These are phyloP conservation scores for Ectemnius continuus DNA, from an alignment of 2,888 invertebrate genomes.

Conservation along the genomic window DNA sequence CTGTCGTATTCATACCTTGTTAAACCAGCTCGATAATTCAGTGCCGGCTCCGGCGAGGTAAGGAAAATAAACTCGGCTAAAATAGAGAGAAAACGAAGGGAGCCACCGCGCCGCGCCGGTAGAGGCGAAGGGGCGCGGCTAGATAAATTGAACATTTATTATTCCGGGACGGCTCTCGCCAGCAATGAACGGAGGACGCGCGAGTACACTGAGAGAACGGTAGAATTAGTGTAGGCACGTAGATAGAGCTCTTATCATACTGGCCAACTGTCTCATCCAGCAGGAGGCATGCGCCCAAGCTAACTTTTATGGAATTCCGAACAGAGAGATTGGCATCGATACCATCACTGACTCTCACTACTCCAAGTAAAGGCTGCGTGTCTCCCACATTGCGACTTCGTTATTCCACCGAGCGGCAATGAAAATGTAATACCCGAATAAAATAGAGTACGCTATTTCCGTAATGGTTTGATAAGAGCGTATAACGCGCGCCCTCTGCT, in stretches of 20 bases:
- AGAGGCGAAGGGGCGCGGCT: constrained; percentile 7
- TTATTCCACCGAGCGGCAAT: too few species aligned
- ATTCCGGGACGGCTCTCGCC: constrained; percentile 7
- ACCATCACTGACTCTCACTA: too few species aligned
- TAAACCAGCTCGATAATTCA: constrained; percentile 27
- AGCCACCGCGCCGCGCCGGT: too few species aligned
- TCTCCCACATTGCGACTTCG: too few species aligned
- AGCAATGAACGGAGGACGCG: constrained; percentile 3
- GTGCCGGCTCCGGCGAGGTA: not conserved
- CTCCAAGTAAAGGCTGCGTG: too few species aligned
- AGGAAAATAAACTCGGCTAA: constrained; percentile 6
- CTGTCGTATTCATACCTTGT: constrained; percentile 28
- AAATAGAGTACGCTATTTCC: too few species aligned
- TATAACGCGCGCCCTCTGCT: too few species aligned
- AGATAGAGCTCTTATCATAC: constrained; percentile 5
- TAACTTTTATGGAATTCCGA: too few species aligned
- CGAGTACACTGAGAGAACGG: not conserved
- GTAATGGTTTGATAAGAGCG: too few species aligned
- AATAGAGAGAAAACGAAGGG: constrained; percentile 6
- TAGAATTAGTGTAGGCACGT: constrained; percentile 6
- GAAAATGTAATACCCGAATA: too few species aligned
- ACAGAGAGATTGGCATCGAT: too few species aligned
- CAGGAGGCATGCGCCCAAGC: too few species aligned
- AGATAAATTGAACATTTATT: constrained; percentile 12
- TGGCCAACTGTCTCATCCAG: not conserved